Percentiles rank a stretch among this genome's conserved stretches.
phyloP scores from a whole-genome alignment of 2,888 invertebrate genomes.

The Zhengitettix transpicula region DNA sequence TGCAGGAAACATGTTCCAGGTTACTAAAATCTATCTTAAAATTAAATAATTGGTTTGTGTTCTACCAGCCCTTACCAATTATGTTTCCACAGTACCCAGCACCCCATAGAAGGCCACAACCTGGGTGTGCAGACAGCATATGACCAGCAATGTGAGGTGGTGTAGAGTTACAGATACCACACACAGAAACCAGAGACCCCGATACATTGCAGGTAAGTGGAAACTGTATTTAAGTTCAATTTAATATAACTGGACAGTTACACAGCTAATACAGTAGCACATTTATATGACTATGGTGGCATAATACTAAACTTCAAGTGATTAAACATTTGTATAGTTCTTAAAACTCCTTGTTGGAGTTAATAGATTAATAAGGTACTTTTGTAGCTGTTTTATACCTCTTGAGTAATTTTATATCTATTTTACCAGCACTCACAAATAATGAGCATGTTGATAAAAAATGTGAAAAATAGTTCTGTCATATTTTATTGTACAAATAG shows the following conservation, averaged over 20 bases:
- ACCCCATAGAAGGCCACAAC: conserved; percentile 32
- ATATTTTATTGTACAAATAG: too few species aligned
- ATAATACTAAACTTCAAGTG: too few species aligned
- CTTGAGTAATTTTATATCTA: too few species aligned
- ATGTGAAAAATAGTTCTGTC: too few species aligned
- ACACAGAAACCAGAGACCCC: conserved; percentile 16
- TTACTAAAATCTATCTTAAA: neutral
- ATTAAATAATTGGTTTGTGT: neutral
- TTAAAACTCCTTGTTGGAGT: too few species aligned
- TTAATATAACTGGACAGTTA: neutral
- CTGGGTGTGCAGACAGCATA: conserved; percentile 34
- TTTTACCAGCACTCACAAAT: too few species aligned
- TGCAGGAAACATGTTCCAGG: neutral
- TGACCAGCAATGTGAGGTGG: conserved; percentile 28
- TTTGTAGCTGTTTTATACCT: too few species aligned
- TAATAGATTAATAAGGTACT: too few species aligned
- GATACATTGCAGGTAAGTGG: conserved; percentile 6
- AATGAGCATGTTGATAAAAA: too few species aligned
- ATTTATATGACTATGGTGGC: too few species aligned
- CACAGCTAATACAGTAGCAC: too few species aligned
- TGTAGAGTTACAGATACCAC: conserved; percentile 29
- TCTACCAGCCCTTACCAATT: conserved; percentile 18
- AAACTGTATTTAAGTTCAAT: conserved; percentile 1
- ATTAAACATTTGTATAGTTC: too few species aligned
- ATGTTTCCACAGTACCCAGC: conserved; percentile 33